A percentile compares a stretch with the other conserved stretches of the same genome.
phyloP scores from a whole-genome alignment of 2,113 vertebrate genomes.

The Lepus americanus region DNA sequence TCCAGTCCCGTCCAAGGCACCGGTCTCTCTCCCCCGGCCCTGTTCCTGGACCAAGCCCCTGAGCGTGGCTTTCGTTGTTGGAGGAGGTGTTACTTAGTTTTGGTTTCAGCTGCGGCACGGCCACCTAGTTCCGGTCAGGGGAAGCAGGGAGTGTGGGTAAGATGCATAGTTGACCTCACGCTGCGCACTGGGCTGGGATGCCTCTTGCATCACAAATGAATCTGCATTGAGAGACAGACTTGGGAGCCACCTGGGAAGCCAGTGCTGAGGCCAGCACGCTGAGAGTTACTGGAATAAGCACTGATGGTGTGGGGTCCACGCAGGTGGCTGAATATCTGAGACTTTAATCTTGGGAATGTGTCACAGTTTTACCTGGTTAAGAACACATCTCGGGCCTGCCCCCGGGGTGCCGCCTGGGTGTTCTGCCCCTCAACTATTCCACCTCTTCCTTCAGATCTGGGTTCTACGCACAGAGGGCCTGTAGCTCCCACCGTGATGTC shows the following conservation, averaged over 20 bases:
- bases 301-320: fast-evolving
- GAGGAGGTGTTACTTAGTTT: not conserved
- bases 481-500: not conserved
- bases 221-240: not conserved
- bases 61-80: not conserved
- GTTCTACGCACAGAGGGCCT: not conserved
- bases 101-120: not conserved
- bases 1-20: not conserved
- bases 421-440: not conserved
- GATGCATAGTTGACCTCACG: not conserved
- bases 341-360: not conserved
- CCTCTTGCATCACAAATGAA: not conserved
- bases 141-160: not conserved
- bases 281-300: too few relatives aligned
- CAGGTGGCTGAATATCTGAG: not conserved
- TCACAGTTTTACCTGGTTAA: not conserved
- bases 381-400: too few relatives aligned
- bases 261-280: not conserved
- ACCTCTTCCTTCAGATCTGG: not conserved
- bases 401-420: not conserved
- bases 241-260: not conserved
- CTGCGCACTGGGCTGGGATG: too few relatives aligned
- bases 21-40: fast-evolving
- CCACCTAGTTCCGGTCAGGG: not conserved
- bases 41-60: not conserved